Conservation (phyloP, 2,113 vertebrate genomes). For the Pelecanus crispus region DNA sequence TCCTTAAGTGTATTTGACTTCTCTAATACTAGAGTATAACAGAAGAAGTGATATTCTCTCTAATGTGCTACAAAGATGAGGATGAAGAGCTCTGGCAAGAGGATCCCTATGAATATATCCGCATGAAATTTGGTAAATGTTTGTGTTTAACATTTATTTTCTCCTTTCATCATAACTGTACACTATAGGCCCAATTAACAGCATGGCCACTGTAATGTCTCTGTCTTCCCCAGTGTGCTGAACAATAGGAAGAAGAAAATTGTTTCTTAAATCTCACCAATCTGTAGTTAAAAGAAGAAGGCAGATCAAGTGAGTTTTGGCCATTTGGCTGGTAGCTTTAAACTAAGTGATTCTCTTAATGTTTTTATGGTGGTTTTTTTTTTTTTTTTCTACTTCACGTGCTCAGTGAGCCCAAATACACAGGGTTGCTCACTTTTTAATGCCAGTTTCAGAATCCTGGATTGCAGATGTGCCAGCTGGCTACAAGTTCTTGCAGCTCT, state of each 20-base stretch:
- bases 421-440: neutral
- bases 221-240: neutral
- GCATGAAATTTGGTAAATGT: slow-evolving; percentile 94
- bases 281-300: neutral
- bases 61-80: slow-evolving; percentile 98
- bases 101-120: slow-evolving; percentile 94
- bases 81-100: slow-evolving; percentile 97
- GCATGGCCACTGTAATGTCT: neutral
- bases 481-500: slow-evolving; percentile 23
- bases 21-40: slow-evolving; percentile 78
- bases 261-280: neutral
- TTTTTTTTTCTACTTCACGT: neutral
- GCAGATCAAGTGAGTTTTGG: neutral
- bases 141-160: neutral
- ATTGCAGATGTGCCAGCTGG: neutral
- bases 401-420: neutral
- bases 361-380: no score
- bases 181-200: neutral
- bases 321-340: neutral
- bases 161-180: neutral
- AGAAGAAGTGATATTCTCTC: slow-evolving; percentile 93
- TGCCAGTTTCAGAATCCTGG: neutral
- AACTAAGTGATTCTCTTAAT: neutral
- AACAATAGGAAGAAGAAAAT: neutral
- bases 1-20: neutral